A percentile compares a stretch with the other conserved stretches of the same genome.
phyloP scores from a whole-genome alignment of 2,888 invertebrate species.

The Oxycera nigricornis region DNA sequence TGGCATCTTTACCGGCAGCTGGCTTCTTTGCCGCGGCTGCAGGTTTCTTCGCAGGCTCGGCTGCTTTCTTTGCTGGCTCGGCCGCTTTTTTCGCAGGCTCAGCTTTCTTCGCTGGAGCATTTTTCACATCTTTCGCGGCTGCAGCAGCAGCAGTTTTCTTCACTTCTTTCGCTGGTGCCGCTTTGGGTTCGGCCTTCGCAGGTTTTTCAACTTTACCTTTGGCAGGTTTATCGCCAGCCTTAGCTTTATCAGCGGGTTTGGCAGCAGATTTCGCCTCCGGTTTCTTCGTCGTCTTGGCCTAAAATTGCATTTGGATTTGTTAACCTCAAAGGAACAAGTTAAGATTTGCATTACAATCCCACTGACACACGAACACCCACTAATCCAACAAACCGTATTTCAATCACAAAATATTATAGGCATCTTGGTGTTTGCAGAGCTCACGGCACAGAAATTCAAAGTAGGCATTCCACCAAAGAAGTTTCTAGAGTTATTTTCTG shows the following conservation, averaged over 20 bases:
- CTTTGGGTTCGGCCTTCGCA: conserved; percentile 57
- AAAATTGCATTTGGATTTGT: conserved; percentile 31
- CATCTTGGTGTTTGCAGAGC: background rate
- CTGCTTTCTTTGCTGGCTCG: conserved; percentile 59
- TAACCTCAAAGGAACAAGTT: background rate
- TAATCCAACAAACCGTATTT: too few species aligned
- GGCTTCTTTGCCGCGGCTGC: conserved; percentile 48
- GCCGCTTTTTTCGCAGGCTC: conserved; percentile 56
- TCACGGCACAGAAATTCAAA: background rate
- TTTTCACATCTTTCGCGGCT: conserved; percentile 49
- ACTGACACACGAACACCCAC: too few species aligned
- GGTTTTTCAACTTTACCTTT: conserved; percentile 61
- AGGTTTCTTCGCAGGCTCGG: conserved; percentile 26
- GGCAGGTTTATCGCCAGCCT: conserved; percentile 55
- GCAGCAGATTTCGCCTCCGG: conserved; percentile 55
- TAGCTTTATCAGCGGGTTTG: conserved; percentile 54
- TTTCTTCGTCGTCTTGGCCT: conserved; percentile 60
- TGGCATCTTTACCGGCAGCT: conserved; percentile 56
- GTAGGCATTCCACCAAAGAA: background rate
- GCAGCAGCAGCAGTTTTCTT: conserved; percentile 58
- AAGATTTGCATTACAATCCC: background rate
- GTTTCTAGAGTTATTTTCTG: background rate
- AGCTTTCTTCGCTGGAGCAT: conserved; percentile 44
- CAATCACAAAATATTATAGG: background rate
- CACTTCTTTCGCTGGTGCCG: conserved; percentile 58